phyloP scores from a whole-genome alignment of 2,888 invertebrate genomes.

The Andrena chrysosceles region DNA sequence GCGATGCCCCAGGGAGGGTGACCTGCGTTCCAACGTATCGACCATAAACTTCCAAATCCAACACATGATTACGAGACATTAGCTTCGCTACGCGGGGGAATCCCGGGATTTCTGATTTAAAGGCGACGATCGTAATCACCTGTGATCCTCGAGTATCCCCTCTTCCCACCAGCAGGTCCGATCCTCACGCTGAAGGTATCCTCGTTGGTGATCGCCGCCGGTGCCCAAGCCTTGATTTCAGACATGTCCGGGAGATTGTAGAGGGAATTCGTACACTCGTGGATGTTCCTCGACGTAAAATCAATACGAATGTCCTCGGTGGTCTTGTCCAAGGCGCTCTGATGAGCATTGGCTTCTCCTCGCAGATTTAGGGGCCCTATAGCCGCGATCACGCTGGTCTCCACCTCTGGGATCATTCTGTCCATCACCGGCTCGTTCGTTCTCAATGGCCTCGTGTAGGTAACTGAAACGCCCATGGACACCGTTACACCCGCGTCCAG shows the following conservation, averaged over 20 bases:
- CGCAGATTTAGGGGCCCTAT: conserved; percentile 93
- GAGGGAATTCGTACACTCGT: conserved; percentile 90
- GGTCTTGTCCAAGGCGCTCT: conserved; percentile 89
- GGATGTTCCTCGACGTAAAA: conserved; percentile 89
- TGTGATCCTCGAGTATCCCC: conserved; percentile 93
- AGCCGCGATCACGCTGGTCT: conserved; percentile 94
- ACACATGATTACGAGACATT: neutral
- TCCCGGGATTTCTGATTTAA: too few relatives aligned
- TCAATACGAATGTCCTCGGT: conserved; percentile 91
- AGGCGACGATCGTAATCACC: conserved; percentile 83
- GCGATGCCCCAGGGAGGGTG: conserved; percentile 95
- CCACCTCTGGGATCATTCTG: conserved; percentile 89
- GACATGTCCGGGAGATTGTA: conserved; percentile 87
- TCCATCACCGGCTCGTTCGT: conserved; percentile 91
- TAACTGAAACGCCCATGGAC: conserved; percentile 84
- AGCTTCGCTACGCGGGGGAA: too few relatives aligned
- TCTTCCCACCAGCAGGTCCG: conserved; percentile 93
- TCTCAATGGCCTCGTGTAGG: conserved; percentile 91
- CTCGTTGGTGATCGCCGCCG: conserved; percentile 87
- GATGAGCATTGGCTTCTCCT: conserved; percentile 94
- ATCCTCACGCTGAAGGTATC: conserved; percentile 90
- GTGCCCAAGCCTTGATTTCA: conserved; percentile 90
- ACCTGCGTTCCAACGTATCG: conserved; percentile 81
- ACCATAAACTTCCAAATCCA: neutral
- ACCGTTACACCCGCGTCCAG: too few relatives aligned